Evolutionary conservation across 2,797 vertebrate genomes (phyloP), one percentile per base, ranked within the genome.

Genomic region (Synanceia verrucosa): DNA sequence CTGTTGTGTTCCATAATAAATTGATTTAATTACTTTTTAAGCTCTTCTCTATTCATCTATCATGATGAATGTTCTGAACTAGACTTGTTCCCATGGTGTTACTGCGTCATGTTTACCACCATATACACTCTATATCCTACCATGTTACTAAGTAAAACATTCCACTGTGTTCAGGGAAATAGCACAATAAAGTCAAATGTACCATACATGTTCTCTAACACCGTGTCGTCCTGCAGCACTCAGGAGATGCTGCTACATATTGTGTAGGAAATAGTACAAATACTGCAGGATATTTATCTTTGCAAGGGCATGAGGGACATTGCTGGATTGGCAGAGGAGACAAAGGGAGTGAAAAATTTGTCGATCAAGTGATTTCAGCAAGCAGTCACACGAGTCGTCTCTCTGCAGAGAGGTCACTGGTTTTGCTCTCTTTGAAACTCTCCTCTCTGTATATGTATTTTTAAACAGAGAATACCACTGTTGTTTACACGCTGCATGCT

Each of bases 121-220:
- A 16, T 52, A 24, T 3, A 48, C 44, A 48, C 11, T 28, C 23
- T 36, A 52, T 48, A 26, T 48, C 67, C 13, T 16, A 10, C 19
- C 9, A 21, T 26, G 23, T 61, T 14, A 24, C 59, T n/a, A 8
- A 29, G 48, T 39, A 34, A 79, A 69, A 39, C 34, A 66, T 79
- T 73, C 56, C 26, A 24, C 4, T 50, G 48, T 73, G 18, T 62
- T 77, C 59, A 70, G 41, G 58, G 21, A 75, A 75, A 39, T 11
- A 19, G 29, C 34, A 61, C 73, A 51, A 60, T 81, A 77, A 88
- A 82, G 24, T 60, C 16, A 79, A 81, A 84, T 58, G 79, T 66
- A 36, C 64, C 59, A 48, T 72, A 48, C 13, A 29, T 70, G 53
- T 44, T 64, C 13, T 61, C 61, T 56, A 58, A 60, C 18, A 23